Conservation (phyloP, 92 coral and sea anemone genomes). For the Montipora capitata region DNA sequence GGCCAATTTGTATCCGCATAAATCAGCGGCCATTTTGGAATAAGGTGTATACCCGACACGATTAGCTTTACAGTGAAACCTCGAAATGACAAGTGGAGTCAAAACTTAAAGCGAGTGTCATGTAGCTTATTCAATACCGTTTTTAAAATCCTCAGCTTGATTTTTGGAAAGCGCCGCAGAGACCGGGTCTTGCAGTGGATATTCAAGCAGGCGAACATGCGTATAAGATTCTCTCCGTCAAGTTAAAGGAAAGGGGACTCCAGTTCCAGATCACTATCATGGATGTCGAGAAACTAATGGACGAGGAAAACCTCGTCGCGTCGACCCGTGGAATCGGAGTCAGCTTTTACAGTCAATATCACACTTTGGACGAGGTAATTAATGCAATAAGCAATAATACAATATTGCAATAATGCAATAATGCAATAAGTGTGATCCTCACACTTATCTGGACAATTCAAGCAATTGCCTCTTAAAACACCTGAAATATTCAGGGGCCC, state of each 20-base stretch:
- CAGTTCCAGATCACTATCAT: slow-evolving; percentile 76
- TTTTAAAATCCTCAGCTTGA: slow-evolving; percentile 56
- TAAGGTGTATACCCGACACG: too few relatives aligned
- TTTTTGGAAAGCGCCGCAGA: slow-evolving; percentile 86
- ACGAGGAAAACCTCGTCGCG: slow-evolving; percentile 66
- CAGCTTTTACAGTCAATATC: slow-evolving; percentile 74
- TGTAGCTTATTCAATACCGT: not conserved
- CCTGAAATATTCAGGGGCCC: too few relatives aligned
- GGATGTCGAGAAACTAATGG: slow-evolving; percentile 78
- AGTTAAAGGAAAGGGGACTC: slow-evolving; percentile 60
- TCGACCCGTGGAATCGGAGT: slow-evolving; percentile 27
- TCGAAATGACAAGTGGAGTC: too few relatives aligned
- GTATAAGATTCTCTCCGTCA: slow-evolving; percentile 65
- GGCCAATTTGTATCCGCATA: too few relatives aligned
- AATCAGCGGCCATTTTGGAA: too few relatives aligned
- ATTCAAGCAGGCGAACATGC: slow-evolving; percentile 73
- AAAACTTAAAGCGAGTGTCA: too few relatives aligned
- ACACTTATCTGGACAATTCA: too few relatives aligned
- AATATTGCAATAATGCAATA: too few relatives aligned
- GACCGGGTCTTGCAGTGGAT: slow-evolving; percentile 79
- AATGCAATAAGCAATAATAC: too few relatives aligned
- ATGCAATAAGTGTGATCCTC: too few relatives aligned
- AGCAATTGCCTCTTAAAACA: too few relatives aligned
- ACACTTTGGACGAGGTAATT: slow-evolving; percentile 67
- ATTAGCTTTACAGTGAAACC: too few relatives aligned